A percentile compares a stretch with the other conserved stretches of the same genome.
phyloP scores from a whole-genome alignment of 2,888 invertebrate species.

The Drosophila pseudotakahashii region DNA sequence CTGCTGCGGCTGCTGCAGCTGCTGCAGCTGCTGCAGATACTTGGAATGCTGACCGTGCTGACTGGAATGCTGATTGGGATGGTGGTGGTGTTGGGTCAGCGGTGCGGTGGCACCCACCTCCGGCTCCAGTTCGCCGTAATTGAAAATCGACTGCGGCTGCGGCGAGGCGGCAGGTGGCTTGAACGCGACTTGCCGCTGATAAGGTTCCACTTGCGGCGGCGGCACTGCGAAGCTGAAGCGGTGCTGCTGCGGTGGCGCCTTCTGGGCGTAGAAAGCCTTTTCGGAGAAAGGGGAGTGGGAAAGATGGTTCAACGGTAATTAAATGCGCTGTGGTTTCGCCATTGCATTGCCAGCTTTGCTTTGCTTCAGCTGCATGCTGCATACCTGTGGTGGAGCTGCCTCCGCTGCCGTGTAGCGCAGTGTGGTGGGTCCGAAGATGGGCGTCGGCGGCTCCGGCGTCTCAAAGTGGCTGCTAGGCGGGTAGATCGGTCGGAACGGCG shows the following conservation, averaged over 20 bases:
- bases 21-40: conserved; percentile 33
- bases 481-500: conserved; percentile 73
- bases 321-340: conserved; percentile 24
- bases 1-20: conserved; percentile 31
- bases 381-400: conserved; percentile 70
- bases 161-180: conserved; percentile 25
- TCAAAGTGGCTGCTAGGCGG: conserved; percentile 58
- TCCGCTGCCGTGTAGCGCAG: conserved; percentile 76
- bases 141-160: conserved; percentile 40
- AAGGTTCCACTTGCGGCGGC: conserved; percentile 66
- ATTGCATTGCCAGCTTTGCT: too few relatives aligned
- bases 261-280: conserved; percentile 51
- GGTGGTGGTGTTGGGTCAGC: conserved; percentile 23
- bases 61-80: conserved; percentile 50
- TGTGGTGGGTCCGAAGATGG: conserved; percentile 69
- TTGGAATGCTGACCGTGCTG: conserved; percentile 31
- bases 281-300: not conserved
- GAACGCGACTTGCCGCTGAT: conserved; percentile 47
- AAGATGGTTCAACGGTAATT: conserved; percentile 33
- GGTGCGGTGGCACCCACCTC: conserved; percentile 39
- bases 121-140: conserved; percentile 56
- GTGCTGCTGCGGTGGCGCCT: conserved; percentile 40
- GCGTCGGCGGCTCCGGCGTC: conserved; percentile 27
- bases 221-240: conserved; percentile 64
- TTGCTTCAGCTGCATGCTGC: conserved; percentile 1